Base-by-base conservation (phyloP, 2,113 vertebrate genomes). In the Ciconia stormi region DNA sequence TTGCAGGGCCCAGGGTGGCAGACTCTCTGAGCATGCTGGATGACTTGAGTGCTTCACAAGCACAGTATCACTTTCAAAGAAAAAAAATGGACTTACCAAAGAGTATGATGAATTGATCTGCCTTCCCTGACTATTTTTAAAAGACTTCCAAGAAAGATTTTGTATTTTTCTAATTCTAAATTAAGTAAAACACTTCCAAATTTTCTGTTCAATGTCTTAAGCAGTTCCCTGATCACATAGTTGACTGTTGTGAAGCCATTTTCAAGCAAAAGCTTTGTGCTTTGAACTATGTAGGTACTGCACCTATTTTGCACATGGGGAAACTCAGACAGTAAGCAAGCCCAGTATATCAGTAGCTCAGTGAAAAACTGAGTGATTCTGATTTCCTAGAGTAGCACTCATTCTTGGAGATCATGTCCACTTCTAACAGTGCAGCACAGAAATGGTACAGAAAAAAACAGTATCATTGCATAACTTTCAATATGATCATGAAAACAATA, bases 1-100 rank as follows among this genome's bases (percentile, higher is more conserved):
- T 50, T 2, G 1, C 8, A 42, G 22, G 38, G 55, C 36, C 11
- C 19, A 42, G 58, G 5, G 32, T 30, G 29, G 27, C 36, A 88
- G 30, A 40, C 7, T 40, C 32, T 30, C 55, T 23, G 13, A 15
- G 34, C 32, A 50, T 0, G 0, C 26, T 55, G 46, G 27, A 29
- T 56, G 83, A 83, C 46, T 25, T 27, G 10, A 58, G n/a, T 18
- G 26, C 42, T 82, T 79, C 6, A 4, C 22, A 89, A 87, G 47
- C 47, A 38, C 1, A 53, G 55, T 6, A 73, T 14, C 25, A 23
- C 34, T 61, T 56, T 8, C 30, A 52, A 44, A 87, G 42, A 7
- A 83, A 72, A 91, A 74, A 91, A 74, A 3, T 2, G 44, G 14
- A 66, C 20, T 22, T 74, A 44, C 7, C 23, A 27, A 71, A 63